phyloP scores from a whole-genome alignment of 2,888 invertebrate genomes.

The Clostera curtula region DNA sequence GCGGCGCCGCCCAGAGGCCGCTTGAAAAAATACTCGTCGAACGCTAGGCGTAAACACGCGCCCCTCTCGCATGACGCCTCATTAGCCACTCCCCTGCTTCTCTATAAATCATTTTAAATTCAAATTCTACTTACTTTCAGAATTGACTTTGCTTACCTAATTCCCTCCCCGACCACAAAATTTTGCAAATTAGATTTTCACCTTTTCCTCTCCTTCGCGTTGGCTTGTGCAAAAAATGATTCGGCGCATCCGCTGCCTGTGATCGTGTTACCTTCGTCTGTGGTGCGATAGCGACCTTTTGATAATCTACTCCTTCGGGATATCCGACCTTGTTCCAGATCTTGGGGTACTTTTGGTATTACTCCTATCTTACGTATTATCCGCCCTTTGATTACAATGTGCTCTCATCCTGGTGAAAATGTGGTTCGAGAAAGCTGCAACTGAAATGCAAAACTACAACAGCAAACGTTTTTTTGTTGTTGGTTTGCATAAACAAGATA shows the following conservation, averaged over 20 bases:
- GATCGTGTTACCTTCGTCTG: constrained; percentile 37
- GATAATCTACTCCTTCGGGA: constrained; percentile 24
- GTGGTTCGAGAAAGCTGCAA: too few relatives aligned
- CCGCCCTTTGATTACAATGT: not conserved
- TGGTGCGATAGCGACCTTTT: constrained; percentile 29
- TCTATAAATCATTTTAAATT: constrained; percentile 75
- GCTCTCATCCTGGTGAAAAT: too few relatives aligned
- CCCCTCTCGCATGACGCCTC: constrained; percentile 71
- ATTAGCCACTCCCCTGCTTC: constrained; percentile 70
- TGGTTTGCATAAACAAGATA: too few relatives aligned
- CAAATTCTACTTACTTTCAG: constrained; percentile 71
- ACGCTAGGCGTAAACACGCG: constrained; percentile 61
- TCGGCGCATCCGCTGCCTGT: constrained; percentile 43
- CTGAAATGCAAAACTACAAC: too few relatives aligned
- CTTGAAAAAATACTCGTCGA: constrained; percentile 47
- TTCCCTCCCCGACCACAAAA: constrained; percentile 61
- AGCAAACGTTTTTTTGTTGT: too few relatives aligned
- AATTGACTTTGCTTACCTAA: constrained; percentile 71
- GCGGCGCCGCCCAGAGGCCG: constrained; percentile 45
- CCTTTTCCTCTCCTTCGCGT: constrained; percentile 47
- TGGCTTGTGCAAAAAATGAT: constrained; percentile 47
- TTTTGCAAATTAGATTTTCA: constrained; percentile 69
- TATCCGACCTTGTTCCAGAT: constrained; percentile 9
- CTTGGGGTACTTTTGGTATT: constrained; percentile 4
- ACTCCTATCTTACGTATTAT: constrained; percentile 5